Percentiles rank a stretch among this genome's conserved stretches.
Conservation (phyloP, 2,888 invertebrate species). For the Andrena minutula region DNA sequence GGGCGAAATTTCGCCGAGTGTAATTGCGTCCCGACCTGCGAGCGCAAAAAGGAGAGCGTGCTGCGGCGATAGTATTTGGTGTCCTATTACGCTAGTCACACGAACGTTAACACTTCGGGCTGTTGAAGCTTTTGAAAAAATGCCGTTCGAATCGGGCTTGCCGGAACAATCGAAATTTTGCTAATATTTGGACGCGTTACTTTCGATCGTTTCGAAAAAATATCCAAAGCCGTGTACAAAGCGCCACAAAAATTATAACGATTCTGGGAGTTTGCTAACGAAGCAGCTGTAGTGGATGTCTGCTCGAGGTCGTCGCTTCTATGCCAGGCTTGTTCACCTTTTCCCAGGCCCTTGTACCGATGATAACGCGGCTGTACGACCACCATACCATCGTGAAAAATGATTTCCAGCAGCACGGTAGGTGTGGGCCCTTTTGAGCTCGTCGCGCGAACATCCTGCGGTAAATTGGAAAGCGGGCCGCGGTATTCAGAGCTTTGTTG, state of each 20-base stretch:
- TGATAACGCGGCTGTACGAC: constrained; percentile 30
- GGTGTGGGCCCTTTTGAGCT: constrained; percentile 30
- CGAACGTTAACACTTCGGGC: too few species aligned
- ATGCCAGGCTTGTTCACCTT: constrained; percentile 6
- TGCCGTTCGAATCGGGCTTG: neutral
- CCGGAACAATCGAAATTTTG: too few species aligned
- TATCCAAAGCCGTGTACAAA: too few species aligned
- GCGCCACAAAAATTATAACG: too few species aligned
- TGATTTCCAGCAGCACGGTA: constrained; percentile 26
- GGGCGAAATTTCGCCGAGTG: neutral
- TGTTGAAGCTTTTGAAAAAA: neutral
- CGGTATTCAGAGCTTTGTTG: constrained; percentile 37
- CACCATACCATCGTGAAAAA: constrained; percentile 30
- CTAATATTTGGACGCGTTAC: too few species aligned
- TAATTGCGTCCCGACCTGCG: constrained; percentile 11
- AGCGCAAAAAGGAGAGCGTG: neutral
- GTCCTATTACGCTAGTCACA: too few species aligned
- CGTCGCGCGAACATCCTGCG: constrained; percentile 23
- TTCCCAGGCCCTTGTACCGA: constrained; percentile 20
- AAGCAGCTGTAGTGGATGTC: neutral
- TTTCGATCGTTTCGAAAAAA: too few species aligned
- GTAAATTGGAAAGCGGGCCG: constrained; percentile 51
- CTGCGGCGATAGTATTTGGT: neutral
- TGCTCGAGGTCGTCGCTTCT: neutral
- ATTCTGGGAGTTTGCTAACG: neutral